Conservation (phyloP, 2,113 vertebrate genomes). For the Myrmecobius fasciatus region DNA sequence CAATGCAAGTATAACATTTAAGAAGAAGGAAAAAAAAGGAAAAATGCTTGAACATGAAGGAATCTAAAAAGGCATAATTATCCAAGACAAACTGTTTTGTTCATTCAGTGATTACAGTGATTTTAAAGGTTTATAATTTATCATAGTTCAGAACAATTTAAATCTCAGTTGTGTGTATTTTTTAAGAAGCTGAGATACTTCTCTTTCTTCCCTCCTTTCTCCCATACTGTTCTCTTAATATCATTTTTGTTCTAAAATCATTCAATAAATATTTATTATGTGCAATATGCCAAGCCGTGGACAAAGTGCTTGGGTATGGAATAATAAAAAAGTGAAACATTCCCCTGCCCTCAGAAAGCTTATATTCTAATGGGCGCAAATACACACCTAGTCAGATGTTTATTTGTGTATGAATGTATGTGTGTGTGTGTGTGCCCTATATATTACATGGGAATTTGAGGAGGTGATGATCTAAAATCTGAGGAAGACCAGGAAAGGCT, state of each 20-base stretch:
- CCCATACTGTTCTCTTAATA: conserved; percentile 75
- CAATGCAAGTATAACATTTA: conserved; percentile 69
- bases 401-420: no score
- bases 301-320: not conserved
- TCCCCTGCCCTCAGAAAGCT: not conserved
- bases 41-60: conserved; percentile 83
- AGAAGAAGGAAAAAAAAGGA: conserved; percentile 83
- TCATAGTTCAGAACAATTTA: conserved; percentile 74
- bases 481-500: not conserved
- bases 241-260: conserved; percentile 60
- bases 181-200: conserved; percentile 72
- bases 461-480: not conserved
- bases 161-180: conserved; percentile 75
- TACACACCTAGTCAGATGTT: no score
- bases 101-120: conserved; percentile 78
- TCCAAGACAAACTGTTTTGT: conserved; percentile 79
- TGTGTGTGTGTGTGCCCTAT: not conserved
- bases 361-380: not conserved
- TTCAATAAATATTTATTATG: not conserved
- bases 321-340: not conserved
- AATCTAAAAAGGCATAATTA: conserved; percentile 80
- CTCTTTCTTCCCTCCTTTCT: conserved; percentile 70
- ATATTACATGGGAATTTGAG: not conserved
- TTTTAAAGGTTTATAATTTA: conserved; percentile 82
- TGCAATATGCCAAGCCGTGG: not conserved